Percentiles rank a stretch among this genome's conserved stretches.
These are phyloP conservation scores for Panthera tigris DNA, from an alignment of 2,113 vertebrate species.

Conservation along the genomic window DNA sequence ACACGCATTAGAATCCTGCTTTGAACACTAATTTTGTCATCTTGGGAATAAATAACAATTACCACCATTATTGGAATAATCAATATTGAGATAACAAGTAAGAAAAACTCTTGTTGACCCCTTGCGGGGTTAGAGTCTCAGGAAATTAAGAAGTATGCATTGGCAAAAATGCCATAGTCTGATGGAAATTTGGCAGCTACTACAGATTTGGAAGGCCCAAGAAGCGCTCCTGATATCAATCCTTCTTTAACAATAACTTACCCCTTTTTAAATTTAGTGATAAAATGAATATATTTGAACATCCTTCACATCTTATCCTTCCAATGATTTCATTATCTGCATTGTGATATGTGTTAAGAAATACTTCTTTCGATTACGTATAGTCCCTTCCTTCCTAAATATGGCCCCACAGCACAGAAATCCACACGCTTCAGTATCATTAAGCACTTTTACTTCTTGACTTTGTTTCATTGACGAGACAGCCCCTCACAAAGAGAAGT, in stretches of 20 bases:
- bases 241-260: neutral
- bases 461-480: neutral
- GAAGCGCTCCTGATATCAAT: neutral
- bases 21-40: neutral
- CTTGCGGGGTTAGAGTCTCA: neutral
- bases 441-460: neutral
- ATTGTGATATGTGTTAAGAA: neutral
- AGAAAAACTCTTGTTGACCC: neutral
- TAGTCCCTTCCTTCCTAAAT: neutral
- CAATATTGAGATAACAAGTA: neutral
- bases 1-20: neutral
- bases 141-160: neutral
- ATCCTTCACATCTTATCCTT: neutral
- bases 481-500: neutral
- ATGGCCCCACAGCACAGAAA: neutral
- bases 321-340: neutral
- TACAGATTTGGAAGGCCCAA: neutral
- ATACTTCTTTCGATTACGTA: neutral
- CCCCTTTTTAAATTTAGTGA: neutral
- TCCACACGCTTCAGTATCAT: neutral
- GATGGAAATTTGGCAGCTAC: neutral
- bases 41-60: slow-evolving; percentile 21
- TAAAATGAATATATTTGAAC: neutral
- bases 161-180: neutral
- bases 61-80: neutral